Evolutionary conservation across 2,888 invertebrate species (phyloP).

Genomic region (Nezara viridula): DNA sequence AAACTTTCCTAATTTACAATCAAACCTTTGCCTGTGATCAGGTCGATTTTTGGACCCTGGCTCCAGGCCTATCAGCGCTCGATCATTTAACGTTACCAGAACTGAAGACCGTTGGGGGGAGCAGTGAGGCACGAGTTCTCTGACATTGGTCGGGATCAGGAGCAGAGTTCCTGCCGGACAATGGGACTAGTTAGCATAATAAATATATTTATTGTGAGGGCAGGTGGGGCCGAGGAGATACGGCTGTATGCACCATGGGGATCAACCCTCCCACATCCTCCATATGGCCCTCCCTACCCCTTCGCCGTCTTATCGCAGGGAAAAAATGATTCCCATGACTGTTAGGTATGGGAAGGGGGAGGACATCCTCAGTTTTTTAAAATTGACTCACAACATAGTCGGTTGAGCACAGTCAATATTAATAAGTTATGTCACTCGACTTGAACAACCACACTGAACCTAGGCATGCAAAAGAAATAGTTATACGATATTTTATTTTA

Average conservation of each 20-base stretch:
- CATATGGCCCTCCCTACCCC: conserved; percentile 6
- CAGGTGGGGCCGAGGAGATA: conserved; percentile 43
- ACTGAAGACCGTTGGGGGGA: not conserved
- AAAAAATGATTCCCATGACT: conserved; percentile 45
- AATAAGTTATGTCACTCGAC: not conserved
- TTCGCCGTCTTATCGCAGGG: not conserved
- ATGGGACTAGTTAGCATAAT: conserved; percentile 34
- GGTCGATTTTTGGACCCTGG: too few species aligned
- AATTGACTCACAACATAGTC: not conserved
- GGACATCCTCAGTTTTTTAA: not conserved
- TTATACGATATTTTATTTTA: too few species aligned
- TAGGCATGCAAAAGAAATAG: too few species aligned
- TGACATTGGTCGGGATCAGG: conserved; percentile 17
- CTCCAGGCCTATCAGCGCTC: too few species aligned
- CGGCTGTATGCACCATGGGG: not conserved
- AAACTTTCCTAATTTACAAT: too few species aligned
- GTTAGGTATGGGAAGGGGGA: not conserved
- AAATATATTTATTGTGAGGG: conserved; percentile 15
- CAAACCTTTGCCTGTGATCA: too few species aligned
- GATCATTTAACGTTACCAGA: not conserved
- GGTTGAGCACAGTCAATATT: not conserved
- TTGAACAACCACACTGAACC: too few species aligned
- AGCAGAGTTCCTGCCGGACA: conserved; percentile 40
- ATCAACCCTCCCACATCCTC: conserved; percentile 36
- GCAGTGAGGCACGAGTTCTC: not conserved